These are phyloP conservation scores for Pseudobourletiella spinata DNA, from an alignment of 1,140 invertebrate genomes.

Conservation along the genomic window DNA sequence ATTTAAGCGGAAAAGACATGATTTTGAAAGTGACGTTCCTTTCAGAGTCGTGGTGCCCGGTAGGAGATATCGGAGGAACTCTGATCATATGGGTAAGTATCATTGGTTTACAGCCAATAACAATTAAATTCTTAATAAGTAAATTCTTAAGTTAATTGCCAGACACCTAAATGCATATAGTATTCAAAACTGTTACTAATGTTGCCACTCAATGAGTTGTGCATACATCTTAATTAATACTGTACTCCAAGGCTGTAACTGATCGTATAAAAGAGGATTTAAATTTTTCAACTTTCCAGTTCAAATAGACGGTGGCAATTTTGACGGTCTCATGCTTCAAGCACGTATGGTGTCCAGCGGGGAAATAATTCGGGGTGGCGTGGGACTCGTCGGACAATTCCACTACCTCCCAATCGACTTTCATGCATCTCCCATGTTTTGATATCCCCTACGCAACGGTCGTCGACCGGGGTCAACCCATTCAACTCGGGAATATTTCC, in stretches of 20 bases:
- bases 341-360: slow-evolving; percentile 11
- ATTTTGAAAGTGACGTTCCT: slow-evolving; percentile 13
- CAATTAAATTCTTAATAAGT: too few species aligned
- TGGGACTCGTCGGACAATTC: slow-evolving; percentile 30
- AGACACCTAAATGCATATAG: too few species aligned
- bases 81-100: slow-evolving; percentile 29
- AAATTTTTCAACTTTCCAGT: slow-evolving; percentile 12
- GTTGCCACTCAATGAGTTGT: too few species aligned
- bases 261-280: too few species aligned
- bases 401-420: slow-evolving; percentile 12
- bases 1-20: slow-evolving; percentile 18
- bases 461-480: slow-evolving; percentile 23
- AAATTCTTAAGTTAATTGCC: too few species aligned
- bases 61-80: slow-evolving; percentile 23
- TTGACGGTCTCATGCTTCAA: slow-evolving; percentile 30
- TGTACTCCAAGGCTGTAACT: too few species aligned
- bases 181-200: too few species aligned
- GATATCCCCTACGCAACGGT: slow-evolving; percentile 23
- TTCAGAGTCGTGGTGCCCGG: slow-evolving; percentile 16
- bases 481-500: slow-evolving; percentile 23
- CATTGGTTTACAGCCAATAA: too few species aligned
- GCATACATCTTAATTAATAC: too few species aligned
- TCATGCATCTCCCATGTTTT: slow-evolving; percentile 28
- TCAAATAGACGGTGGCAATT: slow-evolving; percentile 28
- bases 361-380: slow-evolving; percentile 13